Base-by-base conservation (phyloP, 2,113 vertebrate species). In the Puffinus mauretanicus region DNA sequence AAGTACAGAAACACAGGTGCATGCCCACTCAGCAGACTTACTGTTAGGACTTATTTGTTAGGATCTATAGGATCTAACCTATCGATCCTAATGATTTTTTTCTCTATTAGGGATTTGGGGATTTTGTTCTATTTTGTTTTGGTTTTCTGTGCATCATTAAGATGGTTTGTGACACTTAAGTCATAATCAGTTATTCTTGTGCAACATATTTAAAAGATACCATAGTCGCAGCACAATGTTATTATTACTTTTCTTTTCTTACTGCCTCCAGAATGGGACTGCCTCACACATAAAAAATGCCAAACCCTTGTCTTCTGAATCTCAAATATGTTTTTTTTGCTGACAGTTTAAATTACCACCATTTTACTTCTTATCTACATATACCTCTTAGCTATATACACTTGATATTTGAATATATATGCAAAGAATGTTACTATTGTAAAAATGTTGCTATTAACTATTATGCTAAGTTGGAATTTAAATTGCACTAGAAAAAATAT, bases 281-380 rank as follows among this genome's bases (percentile, higher is more conserved):
- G 21, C 34, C 52, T 83, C 21, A 40, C 27, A 44, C 11, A 34
- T 3, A 72, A 16, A 81, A 78, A 57, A 51, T 47, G 7, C 49
- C 42, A 58, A 75, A 58, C 18, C 30, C 13, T 25, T 69, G 44
- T 54, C 34, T 82, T 79, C 44, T 52, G 67, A 29, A 86, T 64
- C 15, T 73, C 27, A 73, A 70, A 69, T 64, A 44, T 1, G 0
- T 26, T 91, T 94, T 92, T 62, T 65, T 86, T 49, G 49, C 27
- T 92, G 76, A 73, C 66, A 73, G 60, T 67, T 82, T 88, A 86
- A 93, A 76, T 91, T 91, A 76, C 27, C n/a, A 46, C 24, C 15
- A 60, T 89, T 92, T 95, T 65, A 67, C 21, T 64, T 65, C 66
- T 87, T 85, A 72, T n/a, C 49, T 86, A 30, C 81, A 34, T 86